These are phyloP conservation scores for Hemicordylus capensis DNA, from an alignment of 2,113 vertebrate genomes.

Conservation along the genomic window DNA sequence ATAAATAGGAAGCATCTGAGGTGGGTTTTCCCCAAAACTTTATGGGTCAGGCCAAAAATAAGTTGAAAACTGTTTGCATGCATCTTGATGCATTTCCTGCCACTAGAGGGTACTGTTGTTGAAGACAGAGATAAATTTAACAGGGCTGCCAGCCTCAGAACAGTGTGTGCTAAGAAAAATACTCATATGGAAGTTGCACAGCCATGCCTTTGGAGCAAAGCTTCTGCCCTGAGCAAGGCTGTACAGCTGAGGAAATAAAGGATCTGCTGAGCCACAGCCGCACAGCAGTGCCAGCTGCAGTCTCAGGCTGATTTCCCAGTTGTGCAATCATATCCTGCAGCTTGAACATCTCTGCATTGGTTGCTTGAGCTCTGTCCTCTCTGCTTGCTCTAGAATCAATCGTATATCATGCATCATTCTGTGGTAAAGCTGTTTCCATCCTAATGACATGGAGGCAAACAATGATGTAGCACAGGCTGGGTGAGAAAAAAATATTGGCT, in stretches of 20 bases:
- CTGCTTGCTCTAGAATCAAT: conserved; percentile 70
- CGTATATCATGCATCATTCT: background rate
- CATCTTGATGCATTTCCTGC: background rate
- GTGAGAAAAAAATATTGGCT: background rate
- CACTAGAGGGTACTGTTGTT: background rate
- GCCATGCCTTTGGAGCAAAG: background rate
- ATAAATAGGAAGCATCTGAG: background rate
- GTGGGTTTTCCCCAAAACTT: background rate
- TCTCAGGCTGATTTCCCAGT: conserved; percentile 5
- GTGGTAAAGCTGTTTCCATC: background rate
- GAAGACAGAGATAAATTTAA: background rate
- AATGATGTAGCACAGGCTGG: background rate
- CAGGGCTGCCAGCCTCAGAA: background rate
- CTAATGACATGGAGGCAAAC: background rate
- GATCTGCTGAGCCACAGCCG: background rate
- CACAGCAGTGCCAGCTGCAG: background rate
- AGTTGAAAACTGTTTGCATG: background rate
- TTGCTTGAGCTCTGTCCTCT: conserved; percentile 78
- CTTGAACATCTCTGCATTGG: conserved; percentile 54
- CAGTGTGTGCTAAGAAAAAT: background rate
- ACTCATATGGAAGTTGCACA: background rate
- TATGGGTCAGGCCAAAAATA: background rate
- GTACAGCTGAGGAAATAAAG: conserved; percentile 9
- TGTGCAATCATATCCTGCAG: conserved; percentile 69
- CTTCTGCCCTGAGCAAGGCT: background rate